Evolutionary conservation across 2,888 invertebrate genomes (phyloP), one percentile per base, ranked within the genome.

Genomic region (Steromphala cineraria): DNA sequence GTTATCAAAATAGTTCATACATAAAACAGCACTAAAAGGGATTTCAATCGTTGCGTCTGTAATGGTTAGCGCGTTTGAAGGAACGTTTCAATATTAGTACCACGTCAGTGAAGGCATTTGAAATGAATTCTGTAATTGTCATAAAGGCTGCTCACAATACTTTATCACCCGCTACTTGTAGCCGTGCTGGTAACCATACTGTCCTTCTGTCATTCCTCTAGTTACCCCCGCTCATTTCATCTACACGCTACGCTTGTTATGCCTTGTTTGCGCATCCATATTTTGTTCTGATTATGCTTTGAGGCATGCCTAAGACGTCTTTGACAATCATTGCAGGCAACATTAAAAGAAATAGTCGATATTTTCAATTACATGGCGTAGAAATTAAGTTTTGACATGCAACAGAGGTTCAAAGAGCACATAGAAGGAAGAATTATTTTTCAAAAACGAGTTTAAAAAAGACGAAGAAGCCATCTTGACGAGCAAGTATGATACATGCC

Each of bases 351-450:
- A 62, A 62, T 62, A 62, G 62, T 62, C 62, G 62, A 62, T 62
- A 62, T 62, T 62, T 62, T 62, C 62, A 62, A 62, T 62, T 62
- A 62, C 62, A 28, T 62, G 62, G 62, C 62, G 62, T 62, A 62
- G 62, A 62, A 62, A 62, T 62, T 62, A 62, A 62, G 62, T 62
- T 62, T 62, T 62, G 62, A 62, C 62, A 62, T 62, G 62, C 62
- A 62, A 62, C 62, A 62, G 28, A 62, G 62, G 28, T 62, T 62
- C 62, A 62, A 62, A 62, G 62, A 62, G 28, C 62, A 28, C 13
- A 28, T 10, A 62, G 62, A 62, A 62, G 28, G 62, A 28, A 62
- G 28, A 46, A 17, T 62, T 62, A 62, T 62, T 62, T 62, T 62
- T 28, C 19, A 62, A 62, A 62, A 62, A 62, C 62, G 28, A 62